Conservation (phyloP, 2,113 vertebrate genomes). For the Microcebus ravelobensis region DNA sequence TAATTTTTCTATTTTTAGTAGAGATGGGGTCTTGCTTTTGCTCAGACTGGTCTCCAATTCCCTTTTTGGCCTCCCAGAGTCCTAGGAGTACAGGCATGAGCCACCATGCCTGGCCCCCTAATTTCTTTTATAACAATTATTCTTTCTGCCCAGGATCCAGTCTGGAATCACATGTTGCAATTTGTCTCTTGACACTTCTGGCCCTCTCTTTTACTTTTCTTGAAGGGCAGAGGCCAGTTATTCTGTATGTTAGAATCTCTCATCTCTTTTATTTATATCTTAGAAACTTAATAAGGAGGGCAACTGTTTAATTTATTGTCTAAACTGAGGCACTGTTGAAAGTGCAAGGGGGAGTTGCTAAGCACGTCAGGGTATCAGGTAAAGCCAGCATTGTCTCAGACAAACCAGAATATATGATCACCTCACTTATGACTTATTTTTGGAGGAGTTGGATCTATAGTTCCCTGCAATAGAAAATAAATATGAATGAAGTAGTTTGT, state of each 20-base stretch:
- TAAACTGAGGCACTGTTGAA: background rate
- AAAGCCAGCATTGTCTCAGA: background rate
- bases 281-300: background rate
- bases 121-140: background rate
- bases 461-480: background rate
- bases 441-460: background rate
- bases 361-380: background rate
- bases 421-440: background rate
- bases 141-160: background rate
- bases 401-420: background rate
- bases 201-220: background rate
- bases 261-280: background rate
- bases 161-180: background rate
- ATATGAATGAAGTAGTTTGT: background rate
- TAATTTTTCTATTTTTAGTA: background rate
- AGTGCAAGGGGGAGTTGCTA: background rate
- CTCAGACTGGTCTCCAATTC: background rate
- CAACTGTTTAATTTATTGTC: background rate
- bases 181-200: background rate
- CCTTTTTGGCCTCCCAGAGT: background rate
- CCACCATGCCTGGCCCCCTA: background rate
- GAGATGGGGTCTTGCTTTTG: background rate
- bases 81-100: background rate
- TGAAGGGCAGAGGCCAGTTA: background rate
- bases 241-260: background rate